These are phyloP conservation scores for Sylvicola cinctus DNA, from an alignment of 2,888 invertebrate species.

Conservation along the genomic window DNA sequence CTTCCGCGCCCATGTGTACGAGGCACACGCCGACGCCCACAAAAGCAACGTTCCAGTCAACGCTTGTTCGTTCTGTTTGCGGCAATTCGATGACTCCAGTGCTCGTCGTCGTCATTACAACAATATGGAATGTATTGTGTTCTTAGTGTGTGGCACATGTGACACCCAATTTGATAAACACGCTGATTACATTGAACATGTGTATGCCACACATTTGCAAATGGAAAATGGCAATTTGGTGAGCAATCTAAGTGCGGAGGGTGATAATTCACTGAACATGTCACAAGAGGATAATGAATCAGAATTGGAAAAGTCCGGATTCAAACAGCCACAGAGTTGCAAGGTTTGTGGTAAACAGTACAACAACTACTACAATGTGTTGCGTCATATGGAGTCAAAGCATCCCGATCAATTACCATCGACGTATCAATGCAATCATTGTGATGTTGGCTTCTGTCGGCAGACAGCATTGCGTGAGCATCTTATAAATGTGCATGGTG, in stretches of 20 bases:
- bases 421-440: constrained; percentile 23
- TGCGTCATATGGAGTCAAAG: constrained; percentile 26
- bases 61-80: constrained; percentile 22
- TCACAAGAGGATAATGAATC: neutral
- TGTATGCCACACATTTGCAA: constrained; percentile 20
- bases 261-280: neutral
- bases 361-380: constrained; percentile 25
- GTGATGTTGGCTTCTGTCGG: constrained; percentile 22
- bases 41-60: constrained; percentile 21
- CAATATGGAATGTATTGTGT: constrained; percentile 25
- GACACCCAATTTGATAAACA: constrained; percentile 23
- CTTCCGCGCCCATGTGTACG: constrained; percentile 25
- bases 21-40: constrained; percentile 20
- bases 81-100: constrained; percentile 22
- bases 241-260: neutral
- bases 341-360: constrained; percentile 25
- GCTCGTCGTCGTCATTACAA: constrained; percentile 25
- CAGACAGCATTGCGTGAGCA: constrained; percentile 24
- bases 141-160: constrained; percentile 23
- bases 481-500: constrained; percentile 21
- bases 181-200: constrained; percentile 23
- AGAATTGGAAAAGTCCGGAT: constrained; percentile 6
- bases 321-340: constrained; percentile 23
- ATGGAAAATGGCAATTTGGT: constrained; percentile 8
- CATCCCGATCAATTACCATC: constrained; percentile 26